Evolutionary conservation across 2,797 vertebrate genomes (phyloP).

Genomic region (Malacoraja senta): DNA sequence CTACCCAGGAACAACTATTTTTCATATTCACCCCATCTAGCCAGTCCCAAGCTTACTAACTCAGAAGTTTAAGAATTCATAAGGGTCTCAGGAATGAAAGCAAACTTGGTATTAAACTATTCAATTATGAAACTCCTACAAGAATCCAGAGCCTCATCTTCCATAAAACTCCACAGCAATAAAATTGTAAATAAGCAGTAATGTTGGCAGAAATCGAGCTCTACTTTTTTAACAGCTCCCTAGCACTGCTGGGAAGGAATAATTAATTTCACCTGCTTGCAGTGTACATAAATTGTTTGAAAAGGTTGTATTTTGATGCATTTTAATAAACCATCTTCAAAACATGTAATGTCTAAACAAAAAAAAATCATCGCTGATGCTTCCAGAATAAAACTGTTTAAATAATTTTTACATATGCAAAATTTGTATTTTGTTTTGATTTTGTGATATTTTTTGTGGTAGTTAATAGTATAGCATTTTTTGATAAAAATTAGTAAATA

Average conservation of each 20-base stretch:
- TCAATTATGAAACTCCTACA: not conserved
- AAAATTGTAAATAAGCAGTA: not conserved
- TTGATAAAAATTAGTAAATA: constrained; percentile 11
- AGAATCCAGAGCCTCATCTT: not conserved
- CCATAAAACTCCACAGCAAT: not conserved
- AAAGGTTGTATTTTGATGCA: not conserved
- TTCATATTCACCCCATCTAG: no score
- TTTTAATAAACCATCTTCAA: constrained; percentile 18
- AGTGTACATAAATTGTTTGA: constrained; percentile 10
- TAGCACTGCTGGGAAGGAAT: not conserved
- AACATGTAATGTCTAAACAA: not conserved
- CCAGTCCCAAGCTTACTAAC: no score
- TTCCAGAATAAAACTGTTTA: not conserved
- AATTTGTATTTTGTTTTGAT: not conserved
- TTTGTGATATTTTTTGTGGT: constrained; percentile 29
- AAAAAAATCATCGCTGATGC: not conserved
- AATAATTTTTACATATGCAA: not conserved
- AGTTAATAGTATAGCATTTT: not conserved
- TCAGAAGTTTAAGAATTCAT: not conserved
- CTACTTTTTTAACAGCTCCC: not conserved
- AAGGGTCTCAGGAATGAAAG: not conserved
- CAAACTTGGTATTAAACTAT: not conserved
- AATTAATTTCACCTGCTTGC: not conserved
- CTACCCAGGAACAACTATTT: no score
- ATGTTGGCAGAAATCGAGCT: not conserved